These are phyloP conservation scores for Macheiramphus alcinus DNA, from an alignment of 2,113 vertebrate genomes.

Conservation along the genomic window DNA sequence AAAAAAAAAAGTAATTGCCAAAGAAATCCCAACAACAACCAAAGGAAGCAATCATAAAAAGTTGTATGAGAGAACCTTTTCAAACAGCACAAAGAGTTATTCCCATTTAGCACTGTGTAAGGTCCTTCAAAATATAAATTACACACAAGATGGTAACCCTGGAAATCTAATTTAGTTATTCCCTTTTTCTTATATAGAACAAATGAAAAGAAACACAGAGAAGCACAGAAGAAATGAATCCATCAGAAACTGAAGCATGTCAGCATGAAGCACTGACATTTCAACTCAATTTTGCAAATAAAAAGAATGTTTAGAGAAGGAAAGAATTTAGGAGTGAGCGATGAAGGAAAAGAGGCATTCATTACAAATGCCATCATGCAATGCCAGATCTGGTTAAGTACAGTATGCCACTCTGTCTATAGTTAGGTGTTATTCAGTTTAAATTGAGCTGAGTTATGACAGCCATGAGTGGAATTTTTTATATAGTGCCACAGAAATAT, in stretches of 20 bases:
- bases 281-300: slow-evolving; percentile 45
- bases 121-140: slow-evolving; percentile 15
- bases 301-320: slow-evolving; percentile 32
- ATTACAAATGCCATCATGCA: not conserved
- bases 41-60: not conserved
- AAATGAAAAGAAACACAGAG: slow-evolving; percentile 33
- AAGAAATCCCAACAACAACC: not conserved
- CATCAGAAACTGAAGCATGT: slow-evolving; percentile 17
- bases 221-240: slow-evolving; percentile 1
- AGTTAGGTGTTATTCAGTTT: not conserved
- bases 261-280: slow-evolving; percentile 9
- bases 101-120: not conserved
- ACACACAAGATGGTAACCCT: not conserved
- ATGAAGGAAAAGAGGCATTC: not conserved
- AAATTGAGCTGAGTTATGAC: not conserved
- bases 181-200: not conserved
- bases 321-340: not conserved
- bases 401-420: not conserved
- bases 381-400: not conserved
- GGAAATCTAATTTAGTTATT: slow-evolving; percentile 42
- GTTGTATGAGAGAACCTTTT: not conserved
- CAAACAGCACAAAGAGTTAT: not conserved
- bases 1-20: not conserved
- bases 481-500: not conserved
- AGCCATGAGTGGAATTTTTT: not conserved